Percentiles rank a stretch among this genome's conserved stretches.
Evolutionary conservation across 2,797 vertebrate genomes (phyloP).

Genomic region (Halcyon chelicuti): DNA sequence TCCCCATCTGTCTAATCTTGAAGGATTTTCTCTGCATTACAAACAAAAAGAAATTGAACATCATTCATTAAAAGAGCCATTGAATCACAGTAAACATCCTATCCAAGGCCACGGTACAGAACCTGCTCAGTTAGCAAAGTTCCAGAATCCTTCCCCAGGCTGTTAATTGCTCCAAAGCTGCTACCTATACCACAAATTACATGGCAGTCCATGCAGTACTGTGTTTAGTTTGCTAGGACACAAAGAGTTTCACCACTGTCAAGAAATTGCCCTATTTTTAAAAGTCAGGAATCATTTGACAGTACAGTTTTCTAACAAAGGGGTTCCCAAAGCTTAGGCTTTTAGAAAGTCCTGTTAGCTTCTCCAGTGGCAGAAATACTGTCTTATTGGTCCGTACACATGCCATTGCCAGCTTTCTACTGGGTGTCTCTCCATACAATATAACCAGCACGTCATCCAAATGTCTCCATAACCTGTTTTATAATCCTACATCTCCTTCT

Average conservation of each 20-base stretch:
- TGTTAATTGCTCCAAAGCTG: background rate
- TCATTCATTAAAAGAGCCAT: background rate
- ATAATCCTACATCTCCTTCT: background rate
- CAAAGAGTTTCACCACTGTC: background rate
- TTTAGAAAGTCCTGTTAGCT: background rate
- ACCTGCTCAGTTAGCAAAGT: background rate
- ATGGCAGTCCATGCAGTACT: background rate
- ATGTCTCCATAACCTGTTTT: rapidly evolving
- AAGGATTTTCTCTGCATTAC: background rate
- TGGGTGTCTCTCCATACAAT: too few species aligned
- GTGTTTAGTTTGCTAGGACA: background rate
- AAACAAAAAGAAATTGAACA: background rate
- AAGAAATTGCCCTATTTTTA: background rate
- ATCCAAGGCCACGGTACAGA: background rate
- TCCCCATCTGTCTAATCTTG: constrained; percentile 1
- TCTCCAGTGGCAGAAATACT: background rate
- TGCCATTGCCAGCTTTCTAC: background rate
- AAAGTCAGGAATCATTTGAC: background rate
- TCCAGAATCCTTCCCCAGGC: background rate
- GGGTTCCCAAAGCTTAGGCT: background rate
- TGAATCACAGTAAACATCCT: background rate
- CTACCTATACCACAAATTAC: rapidly evolving
- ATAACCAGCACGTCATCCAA: background rate
- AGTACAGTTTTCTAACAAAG: background rate
- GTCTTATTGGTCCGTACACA: background rate